These are phyloP conservation scores for Callaeas wilsoni DNA, from an alignment of 2,113 vertebrate genomes.

Conservation along the genomic window DNA sequence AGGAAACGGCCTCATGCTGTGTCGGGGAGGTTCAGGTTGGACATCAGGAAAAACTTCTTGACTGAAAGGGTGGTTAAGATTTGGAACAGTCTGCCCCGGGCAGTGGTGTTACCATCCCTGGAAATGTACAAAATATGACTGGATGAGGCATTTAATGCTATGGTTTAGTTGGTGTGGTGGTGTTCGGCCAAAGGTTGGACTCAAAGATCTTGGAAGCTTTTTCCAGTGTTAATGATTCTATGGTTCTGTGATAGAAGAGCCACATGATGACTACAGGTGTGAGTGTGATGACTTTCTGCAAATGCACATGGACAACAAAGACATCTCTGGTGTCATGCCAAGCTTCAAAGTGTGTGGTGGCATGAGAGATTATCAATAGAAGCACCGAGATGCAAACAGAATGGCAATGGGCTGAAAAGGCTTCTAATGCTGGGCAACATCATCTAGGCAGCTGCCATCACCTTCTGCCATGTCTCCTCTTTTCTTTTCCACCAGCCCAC, in stretches of 20 bases:
- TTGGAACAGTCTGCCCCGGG: background rate
- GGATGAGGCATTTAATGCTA: background rate
- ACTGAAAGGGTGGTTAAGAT: background rate
- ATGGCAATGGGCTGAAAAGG: background rate
- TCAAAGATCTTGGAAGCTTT: rapidly evolving
- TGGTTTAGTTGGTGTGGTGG: background rate
- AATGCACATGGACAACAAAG: background rate
- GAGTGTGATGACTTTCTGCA: background rate
- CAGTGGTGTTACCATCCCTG: background rate
- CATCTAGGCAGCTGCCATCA: background rate
- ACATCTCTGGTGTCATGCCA: background rate
- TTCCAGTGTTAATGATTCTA: background rate
- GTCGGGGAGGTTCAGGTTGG: background rate
- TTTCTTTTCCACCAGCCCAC: rapidly evolving
- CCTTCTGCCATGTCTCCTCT: background rate
- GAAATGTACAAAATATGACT: background rate
- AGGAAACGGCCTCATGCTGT: background rate
- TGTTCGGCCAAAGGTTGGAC: background rate
- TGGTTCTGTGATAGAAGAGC: background rate
- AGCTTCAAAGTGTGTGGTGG: background rate
- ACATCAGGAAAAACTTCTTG: background rate
- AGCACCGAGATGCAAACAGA: background rate
- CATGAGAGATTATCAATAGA: background rate
- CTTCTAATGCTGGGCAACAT: background rate
- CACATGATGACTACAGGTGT: background rate